phyloP scores from a whole-genome alignment of 1,140 invertebrate species.

The Drosophila pseudoananassae region DNA sequence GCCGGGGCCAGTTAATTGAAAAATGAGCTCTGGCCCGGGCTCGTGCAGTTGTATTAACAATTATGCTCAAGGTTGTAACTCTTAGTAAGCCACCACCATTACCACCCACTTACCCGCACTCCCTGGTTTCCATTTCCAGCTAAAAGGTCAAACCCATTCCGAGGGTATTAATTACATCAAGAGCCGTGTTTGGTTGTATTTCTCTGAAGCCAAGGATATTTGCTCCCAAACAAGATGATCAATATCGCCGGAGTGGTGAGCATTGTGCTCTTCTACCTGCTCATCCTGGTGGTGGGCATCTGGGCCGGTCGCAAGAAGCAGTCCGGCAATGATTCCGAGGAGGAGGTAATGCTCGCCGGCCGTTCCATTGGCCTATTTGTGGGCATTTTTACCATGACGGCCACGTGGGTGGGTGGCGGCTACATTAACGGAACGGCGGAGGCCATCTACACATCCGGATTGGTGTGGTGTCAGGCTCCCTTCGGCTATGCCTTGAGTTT shows the following conservation, averaged over 20 bases:
- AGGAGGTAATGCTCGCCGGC: constrained; percentile 98
- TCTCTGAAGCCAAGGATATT: constrained; percentile 32
- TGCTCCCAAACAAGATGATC: constrained; percentile 88
- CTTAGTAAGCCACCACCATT: background rate
- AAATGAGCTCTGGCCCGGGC: constrained; percentile 22
- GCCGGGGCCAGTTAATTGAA: constrained; percentile 40
- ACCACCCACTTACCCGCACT: background rate
- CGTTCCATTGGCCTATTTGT: constrained; percentile 98
- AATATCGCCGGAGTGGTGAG: constrained; percentile 96
- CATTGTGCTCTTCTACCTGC: constrained; percentile 96
- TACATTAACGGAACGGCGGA: constrained; percentile 99
- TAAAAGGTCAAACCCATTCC: constrained; percentile 50
- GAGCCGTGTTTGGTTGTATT: constrained; percentile 8
- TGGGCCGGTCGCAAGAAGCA: constrained; percentile 97
- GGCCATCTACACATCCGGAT: constrained; percentile 94
- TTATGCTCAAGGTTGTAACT: constrained; percentile 25
- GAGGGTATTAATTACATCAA: constrained; percentile 44
- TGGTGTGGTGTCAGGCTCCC: constrained; percentile 98
- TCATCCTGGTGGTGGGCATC: constrained; percentile 96
- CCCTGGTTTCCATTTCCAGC: constrained; percentile 31
- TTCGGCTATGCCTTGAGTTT: constrained; percentile 98
- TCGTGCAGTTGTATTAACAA: constrained; percentile 10
- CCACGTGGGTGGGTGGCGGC: constrained; percentile 99
- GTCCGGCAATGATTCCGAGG: constrained; percentile 92
- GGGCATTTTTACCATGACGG: constrained; percentile 99